Base-by-base conservation (phyloP, 2,113 vertebrate genomes). In the Corythoichthys haematopterus region DNA sequence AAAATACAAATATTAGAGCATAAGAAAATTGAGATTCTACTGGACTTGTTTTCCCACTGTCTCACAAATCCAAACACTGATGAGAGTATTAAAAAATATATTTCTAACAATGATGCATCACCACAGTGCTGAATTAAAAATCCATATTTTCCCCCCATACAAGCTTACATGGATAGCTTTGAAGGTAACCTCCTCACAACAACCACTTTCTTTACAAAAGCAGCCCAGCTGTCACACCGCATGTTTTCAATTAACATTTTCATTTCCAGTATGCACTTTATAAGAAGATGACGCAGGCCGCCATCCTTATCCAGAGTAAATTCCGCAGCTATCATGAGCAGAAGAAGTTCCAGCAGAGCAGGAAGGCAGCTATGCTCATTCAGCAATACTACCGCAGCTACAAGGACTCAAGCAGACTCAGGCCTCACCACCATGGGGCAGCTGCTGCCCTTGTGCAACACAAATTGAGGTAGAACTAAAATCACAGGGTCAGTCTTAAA, bases 91-190 rank as follows among this genome's bases (percentile, higher is more conserved):
- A 7, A 7, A 7, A 46, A 7, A 46, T 10, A 46, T 10, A 46
- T 46, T 6, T 7, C 8, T 46, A 7, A 46, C 57, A 47, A n/a
- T 14, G 66, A 20, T 68, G 45, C 43, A 12, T n/a, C 12, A 57
- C 68, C 11, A 64, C 33, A 72, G 64, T 60, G 9, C 60, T 33
- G 4, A 65, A 63, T 82, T 85, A 70, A 83, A 72, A 68, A 55
- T 59, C 13, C 68, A 60, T 75, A 69, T 69, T 78, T 79, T 81
- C 77, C 77, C 75, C 90, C 79, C 92, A 92, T 91, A 84, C 90
- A 98, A 99, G 98, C 98, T 99, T 93, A 99, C 97, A 94, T 99
- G 97, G 98, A 99, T 99, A 98, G 97, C 96, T 94, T 96, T 99
- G 95, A 99, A 99, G 98, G 98, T 99, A 99, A 78, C 14, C 11